Evolutionary conservation across 2,113 vertebrate genomes (phyloP).

Genomic region (Charadrius vociferus): DNA sequence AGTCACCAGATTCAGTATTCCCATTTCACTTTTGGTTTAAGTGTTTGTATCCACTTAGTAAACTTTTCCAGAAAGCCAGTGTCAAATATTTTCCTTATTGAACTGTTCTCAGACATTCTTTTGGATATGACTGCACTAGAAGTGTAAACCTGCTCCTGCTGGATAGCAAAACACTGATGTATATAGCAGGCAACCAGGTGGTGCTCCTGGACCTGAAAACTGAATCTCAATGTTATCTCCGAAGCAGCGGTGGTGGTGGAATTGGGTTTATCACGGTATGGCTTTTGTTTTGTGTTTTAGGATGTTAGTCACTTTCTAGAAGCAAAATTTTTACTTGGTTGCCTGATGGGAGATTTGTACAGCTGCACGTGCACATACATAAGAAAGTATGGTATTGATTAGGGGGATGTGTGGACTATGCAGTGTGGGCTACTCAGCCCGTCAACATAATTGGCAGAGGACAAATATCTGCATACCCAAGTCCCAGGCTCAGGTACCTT

Average conservation of each 20-base stretch:
- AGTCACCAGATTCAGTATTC: neutral
- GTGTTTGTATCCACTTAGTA: neutral
- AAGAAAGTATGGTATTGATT: neutral
- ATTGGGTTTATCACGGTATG: constrained; percentile 87
- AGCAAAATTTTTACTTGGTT: neutral
- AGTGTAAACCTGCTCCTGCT: constrained; percentile 86
- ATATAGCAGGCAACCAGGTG: constrained; percentile 88
- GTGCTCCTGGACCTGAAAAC: constrained; percentile 82
- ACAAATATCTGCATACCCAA: neutral
- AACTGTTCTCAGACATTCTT: constrained; percentile 83
- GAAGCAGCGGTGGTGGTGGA: constrained; percentile 82
- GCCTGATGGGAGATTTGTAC: neutral
- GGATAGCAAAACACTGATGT: constrained; percentile 80
- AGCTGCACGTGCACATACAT: neutral
- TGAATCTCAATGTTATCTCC: constrained; percentile 82
- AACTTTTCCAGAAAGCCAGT: neutral
- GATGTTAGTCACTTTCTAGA: neutral
- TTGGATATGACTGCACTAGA: constrained; percentile 89
- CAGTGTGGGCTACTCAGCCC: neutral
- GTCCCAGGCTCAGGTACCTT: neutral
- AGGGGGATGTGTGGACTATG: neutral
- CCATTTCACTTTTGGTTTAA: neutral
- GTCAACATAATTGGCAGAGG: neutral
- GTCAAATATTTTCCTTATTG: constrained; percentile 69
- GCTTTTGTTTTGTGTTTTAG: neutral